A percentile compares a stretch with the other conserved stretches of the same genome.
Conservation (phyloP, 2,113 vertebrate species). For the Eleginops maclovinus region DNA sequence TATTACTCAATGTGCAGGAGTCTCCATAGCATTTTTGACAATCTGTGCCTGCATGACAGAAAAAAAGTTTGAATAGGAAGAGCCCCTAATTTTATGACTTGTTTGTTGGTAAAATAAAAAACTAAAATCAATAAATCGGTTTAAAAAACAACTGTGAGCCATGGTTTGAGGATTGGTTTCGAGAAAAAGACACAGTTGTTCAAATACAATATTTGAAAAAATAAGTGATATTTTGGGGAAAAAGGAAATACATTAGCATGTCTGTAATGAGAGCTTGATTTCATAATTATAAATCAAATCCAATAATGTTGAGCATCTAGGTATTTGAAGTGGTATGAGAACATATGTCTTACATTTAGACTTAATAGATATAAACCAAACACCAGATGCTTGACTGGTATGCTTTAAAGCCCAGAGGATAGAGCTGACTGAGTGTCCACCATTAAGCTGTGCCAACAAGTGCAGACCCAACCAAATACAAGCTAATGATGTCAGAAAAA, state of each 20-base stretch:
- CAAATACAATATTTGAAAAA: too few relatives aligned
- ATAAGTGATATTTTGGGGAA: too few relatives aligned
- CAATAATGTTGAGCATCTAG: neutral
- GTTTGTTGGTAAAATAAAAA: too few relatives aligned
- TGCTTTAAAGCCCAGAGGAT: neutral
- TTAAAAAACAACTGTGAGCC: too few relatives aligned
- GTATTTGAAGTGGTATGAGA: neutral
- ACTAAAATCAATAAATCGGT: too few relatives aligned
- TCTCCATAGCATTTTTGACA: constrained; percentile 5
- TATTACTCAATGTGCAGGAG: neutral
- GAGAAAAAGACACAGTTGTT: too few relatives aligned
- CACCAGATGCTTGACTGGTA: neutral
- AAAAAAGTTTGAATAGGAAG: constrained; percentile 11
- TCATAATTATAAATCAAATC: neutral
- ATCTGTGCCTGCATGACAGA: too few relatives aligned
- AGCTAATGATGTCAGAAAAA: constrained; percentile 21
- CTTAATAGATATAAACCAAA: neutral
- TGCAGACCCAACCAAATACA: constrained; percentile 6
- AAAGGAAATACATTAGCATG: neutral
- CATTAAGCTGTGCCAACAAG: constrained; percentile 19
- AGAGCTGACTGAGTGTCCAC: neutral
- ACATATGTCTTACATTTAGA: neutral
- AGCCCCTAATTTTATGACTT: neutral
- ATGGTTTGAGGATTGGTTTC: too few relatives aligned
- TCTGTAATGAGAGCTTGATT: neutral